Percentiles rank a stretch among this genome's conserved stretches.
Evolutionary conservation across 2,113 vertebrate genomes (phyloP).

Genomic region (Hyperopisus bebe): DNA sequence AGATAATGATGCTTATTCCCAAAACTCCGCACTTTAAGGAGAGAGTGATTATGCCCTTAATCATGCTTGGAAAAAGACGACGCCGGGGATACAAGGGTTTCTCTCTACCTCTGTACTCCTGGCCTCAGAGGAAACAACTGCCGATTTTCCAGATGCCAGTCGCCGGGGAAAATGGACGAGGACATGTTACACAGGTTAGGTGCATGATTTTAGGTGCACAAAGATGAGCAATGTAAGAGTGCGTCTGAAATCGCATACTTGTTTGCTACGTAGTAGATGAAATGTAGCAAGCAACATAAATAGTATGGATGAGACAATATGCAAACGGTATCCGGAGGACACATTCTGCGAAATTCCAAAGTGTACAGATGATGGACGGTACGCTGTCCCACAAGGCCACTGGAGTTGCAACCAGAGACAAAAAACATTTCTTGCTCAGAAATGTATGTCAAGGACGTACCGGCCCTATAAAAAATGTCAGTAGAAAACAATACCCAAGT

Average conservation of each 20-base stretch:
- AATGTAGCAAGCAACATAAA: not conserved
- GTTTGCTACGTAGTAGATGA: not conserved
- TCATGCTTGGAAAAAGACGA: constrained; percentile 17
- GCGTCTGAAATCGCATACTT: not conserved
- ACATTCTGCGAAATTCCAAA: not conserved
- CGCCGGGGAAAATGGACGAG: not conserved
- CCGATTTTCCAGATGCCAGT: not conserved
- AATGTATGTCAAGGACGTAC: not conserved
- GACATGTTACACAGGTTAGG: not conserved
- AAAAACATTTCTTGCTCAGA: not conserved
- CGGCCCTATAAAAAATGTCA: not conserved
- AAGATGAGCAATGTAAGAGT: not conserved
- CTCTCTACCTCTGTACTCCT: not conserved
- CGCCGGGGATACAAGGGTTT: not conserved
- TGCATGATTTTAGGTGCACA: not conserved
- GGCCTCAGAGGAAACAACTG: not conserved
- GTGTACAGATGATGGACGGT: not conserved
- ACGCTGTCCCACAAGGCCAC: not conserved
- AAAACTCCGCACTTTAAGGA: constrained; percentile 21
- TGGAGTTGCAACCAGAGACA: not conserved
- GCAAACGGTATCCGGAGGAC: not conserved
- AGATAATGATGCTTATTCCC: constrained; percentile 34
- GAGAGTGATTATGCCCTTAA: constrained; percentile 33
- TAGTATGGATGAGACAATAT: not conserved
- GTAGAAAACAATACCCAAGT: not conserved